Base-by-base conservation (phyloP, 2,113 vertebrate species). In the Rhombomys opimus region DNA sequence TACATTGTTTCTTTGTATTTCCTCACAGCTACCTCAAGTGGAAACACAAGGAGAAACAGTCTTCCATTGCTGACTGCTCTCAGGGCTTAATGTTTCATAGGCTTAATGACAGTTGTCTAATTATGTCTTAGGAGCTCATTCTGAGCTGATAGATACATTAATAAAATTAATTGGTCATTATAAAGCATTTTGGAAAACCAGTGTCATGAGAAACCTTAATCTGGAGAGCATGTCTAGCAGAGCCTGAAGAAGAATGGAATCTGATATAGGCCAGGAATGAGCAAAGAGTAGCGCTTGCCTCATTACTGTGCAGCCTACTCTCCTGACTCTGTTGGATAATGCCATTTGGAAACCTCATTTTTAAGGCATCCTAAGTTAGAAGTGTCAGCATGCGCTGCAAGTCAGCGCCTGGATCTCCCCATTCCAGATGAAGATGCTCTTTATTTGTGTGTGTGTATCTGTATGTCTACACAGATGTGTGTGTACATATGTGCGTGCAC, bases 131-230 rank as follows among this genome's bases (percentile, higher is more conserved):
- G 91, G 96, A 63, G 61, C 81, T 96, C 95, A 92, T 92, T 97
- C 90, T 90, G 90, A 97, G 38, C 76, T 81, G 93, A 88, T 91
- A 97, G 95, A 93, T 84, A 96, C 96, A 98, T 89, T 96, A 96
- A 59, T 88, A 88, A 92, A 96, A 96, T 97, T 97, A 97, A 97
- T 91, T 97, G 90, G 87, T 67, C 86, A 92, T 97, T 97, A 81
- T 65, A 93, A 90, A 80, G 57, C 85, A 95, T 75, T 97, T 95
- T 91, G 63, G 85, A 96, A 94, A 89, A 93, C 61, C 67, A 90
- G 77, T 97, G 94, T 85, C 68, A 90, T 84, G 95, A 96, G 89
- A 90, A 91, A 87, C 61, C 61, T 85, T 90, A 41, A 20, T 92
- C 30, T 70, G 67, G 94, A 87, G 27, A 76, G 1, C 57, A 67